Conservation (phyloP, 1,140 invertebrate genomes). For the Drosophila parvula region DNA sequence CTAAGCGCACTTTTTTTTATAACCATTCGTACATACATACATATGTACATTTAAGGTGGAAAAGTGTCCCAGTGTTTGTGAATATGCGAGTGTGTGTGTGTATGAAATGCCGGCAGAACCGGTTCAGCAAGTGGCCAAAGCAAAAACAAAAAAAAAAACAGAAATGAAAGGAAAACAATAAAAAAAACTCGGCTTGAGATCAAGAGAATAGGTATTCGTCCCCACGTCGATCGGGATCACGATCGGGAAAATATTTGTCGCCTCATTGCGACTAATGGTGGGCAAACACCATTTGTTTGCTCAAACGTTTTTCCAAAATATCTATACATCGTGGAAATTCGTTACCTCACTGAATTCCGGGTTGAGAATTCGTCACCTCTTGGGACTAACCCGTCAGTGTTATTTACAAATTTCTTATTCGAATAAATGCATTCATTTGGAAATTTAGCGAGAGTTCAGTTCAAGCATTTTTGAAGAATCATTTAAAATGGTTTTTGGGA, state of each 20-base stretch:
- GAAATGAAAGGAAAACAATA: conserved; percentile 27
- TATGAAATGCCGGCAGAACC: conserved; percentile 76
- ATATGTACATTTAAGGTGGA: conserved; percentile 32
- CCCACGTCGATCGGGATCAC: conserved; percentile 35
- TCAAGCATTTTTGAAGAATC: no score
- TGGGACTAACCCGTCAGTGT: neutral
- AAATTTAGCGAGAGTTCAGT: no score
- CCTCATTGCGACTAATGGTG: conserved; percentile 13
- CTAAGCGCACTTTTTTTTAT: conserved; percentile 37
- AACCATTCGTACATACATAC: neutral
- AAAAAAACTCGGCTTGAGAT: conserved; percentile 25
- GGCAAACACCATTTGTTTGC: conserved; percentile 6
- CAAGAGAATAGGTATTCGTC: conserved; percentile 21
- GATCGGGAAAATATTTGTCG: conserved; percentile 36
- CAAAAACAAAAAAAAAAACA: conserved; percentile 45
- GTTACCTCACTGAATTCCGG: neutral
- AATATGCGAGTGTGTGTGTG: conserved; percentile 21
- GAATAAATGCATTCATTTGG: neutral
- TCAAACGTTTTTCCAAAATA: neutral
- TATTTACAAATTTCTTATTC: conserved; percentile 1
- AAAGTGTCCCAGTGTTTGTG: conserved; percentile 44
- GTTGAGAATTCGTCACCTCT: neutral
- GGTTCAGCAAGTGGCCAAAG: conserved; percentile 76
- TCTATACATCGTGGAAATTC: neutral
- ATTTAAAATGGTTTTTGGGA: no score